Percentiles rank a stretch among this genome's conserved stretches.
Conservation (phyloP, 2,888 invertebrate genomes). For the Lasiommata megera region DNA sequence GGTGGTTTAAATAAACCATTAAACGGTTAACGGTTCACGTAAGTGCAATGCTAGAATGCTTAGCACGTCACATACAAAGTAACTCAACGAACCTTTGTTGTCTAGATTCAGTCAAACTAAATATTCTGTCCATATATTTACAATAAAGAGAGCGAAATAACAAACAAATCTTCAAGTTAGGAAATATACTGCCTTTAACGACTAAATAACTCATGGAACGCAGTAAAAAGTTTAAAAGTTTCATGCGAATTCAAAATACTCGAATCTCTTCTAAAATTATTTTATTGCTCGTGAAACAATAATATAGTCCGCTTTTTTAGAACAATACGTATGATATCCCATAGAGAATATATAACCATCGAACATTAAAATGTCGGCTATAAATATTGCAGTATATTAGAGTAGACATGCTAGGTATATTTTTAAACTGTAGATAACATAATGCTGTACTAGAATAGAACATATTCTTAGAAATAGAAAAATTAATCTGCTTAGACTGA, state of each 20-base stretch:
- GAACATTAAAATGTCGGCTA: not conserved
- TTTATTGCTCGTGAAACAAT: conserved; percentile 17
- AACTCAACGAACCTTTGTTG: too few relatives aligned
- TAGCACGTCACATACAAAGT: too few relatives aligned
- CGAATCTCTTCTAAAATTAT: conserved; percentile 18
- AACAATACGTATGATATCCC: not conserved
- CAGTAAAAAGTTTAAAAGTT: conserved; percentile 23
- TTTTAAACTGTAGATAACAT: not conserved
- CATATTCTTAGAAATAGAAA: too few relatives aligned
- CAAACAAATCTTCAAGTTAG: not conserved
- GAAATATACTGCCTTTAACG: conserved; percentile 10
- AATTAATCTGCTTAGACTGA: not conserved
- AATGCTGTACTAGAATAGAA: not conserved
- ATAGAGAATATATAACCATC: not conserved
- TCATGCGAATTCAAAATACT: conserved; percentile 19
- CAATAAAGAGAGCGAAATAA: not conserved
- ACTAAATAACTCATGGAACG: conserved; percentile 24
- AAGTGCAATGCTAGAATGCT: too few relatives aligned
- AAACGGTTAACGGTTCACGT: too few relatives aligned
- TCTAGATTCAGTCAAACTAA: too few relatives aligned
- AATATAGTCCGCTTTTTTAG: conserved; percentile 3
- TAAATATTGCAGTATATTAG: not conserved
- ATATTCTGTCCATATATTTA: too few relatives aligned
- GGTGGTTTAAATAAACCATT: too few relatives aligned
- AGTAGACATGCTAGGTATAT: not conserved